These are phyloP conservation scores for Neodiprion pinetum DNA, from an alignment of 1,140 invertebrate species.

Conservation along the genomic window DNA sequence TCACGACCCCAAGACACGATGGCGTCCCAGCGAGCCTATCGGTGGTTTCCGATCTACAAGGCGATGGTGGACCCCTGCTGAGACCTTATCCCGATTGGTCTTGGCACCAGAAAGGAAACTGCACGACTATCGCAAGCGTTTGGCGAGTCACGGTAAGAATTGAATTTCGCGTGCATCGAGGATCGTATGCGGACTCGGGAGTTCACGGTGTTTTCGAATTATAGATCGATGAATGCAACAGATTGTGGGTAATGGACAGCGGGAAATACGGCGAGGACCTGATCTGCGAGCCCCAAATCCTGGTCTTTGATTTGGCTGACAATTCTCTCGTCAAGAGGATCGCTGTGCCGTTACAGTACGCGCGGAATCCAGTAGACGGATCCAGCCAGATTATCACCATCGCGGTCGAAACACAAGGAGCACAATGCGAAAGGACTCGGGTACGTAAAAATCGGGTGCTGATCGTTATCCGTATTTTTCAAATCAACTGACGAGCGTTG, in stretches of 20 bases:
- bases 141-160: conserved; percentile 38
- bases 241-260: conserved; percentile 62
- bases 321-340: conserved; percentile 56
- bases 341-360: conserved; percentile 39
- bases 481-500: not conserved
- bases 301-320: conserved; percentile 58
- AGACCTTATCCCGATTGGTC: conserved; percentile 42
- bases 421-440: conserved; percentile 21
- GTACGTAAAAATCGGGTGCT: conserved; percentile 26
- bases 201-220: conserved; percentile 26
- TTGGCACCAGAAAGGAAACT: conserved; percentile 31
- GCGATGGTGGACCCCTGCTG: conserved; percentile 33
- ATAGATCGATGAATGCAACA: conserved; percentile 63
- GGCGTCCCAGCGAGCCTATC: conserved; percentile 45
- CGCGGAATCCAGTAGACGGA: conserved; percentile 20
- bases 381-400: conserved; percentile 37
- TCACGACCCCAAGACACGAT: conserved; percentile 53
- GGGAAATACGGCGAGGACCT: conserved; percentile 54
- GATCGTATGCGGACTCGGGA: not conserved
- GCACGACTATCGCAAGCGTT: conserved; percentile 35
- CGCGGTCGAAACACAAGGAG: conserved; percentile 29
- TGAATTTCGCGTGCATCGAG: not conserved
- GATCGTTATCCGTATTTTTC: conserved; percentile 13
- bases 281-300: conserved; percentile 57
- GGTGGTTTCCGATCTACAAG: conserved; percentile 20